Percentiles rank a stretch among this genome's conserved stretches.
phyloP scores from a whole-genome alignment of 2,797 vertebrate species.

The Thripadectes ignobilis region DNA sequence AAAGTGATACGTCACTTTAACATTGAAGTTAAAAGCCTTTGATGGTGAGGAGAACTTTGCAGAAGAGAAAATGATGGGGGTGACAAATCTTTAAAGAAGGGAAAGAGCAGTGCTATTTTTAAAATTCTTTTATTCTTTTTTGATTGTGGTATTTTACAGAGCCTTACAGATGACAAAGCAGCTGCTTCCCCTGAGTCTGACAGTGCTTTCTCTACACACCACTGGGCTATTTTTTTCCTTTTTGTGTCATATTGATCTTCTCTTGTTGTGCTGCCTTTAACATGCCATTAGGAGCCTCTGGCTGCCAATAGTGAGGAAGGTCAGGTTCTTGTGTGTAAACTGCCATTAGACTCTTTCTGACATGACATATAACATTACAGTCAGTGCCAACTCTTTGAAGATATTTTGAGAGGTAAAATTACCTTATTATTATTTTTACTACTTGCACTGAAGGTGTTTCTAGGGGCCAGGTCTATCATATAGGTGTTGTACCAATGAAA shows the following conservation, averaged over 20 bases:
- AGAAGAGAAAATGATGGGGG: constrained; percentile 22
- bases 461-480: background rate
- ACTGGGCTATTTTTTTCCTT: background rate
- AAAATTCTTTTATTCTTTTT: constrained; percentile 46
- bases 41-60: background rate
- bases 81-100: constrained; percentile 51
- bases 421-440: background rate
- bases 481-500: background rate
- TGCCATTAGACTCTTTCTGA: constrained; percentile 22
- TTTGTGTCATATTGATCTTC: constrained; percentile 45
- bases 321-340: background rate
- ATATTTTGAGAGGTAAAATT: background rate
- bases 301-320: background rate
- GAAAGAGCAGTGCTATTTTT: constrained; percentile 49
- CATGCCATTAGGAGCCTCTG: background rate
- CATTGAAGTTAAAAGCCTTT: constrained; percentile 40
- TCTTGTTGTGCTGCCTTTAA: constrained; percentile 7
- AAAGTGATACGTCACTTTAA: background rate
- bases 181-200: constrained; percentile 23
- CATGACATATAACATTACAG: background rate
- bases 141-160: constrained; percentile 21
- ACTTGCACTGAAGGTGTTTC: background rate
- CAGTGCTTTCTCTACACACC: constrained; percentile 36
- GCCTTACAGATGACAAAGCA: constrained; percentile 43
- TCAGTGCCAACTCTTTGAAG: background rate